phyloP scores from a whole-genome alignment of 92 coral and sea anemone genomes.

The Phenganax marumi region DNA sequence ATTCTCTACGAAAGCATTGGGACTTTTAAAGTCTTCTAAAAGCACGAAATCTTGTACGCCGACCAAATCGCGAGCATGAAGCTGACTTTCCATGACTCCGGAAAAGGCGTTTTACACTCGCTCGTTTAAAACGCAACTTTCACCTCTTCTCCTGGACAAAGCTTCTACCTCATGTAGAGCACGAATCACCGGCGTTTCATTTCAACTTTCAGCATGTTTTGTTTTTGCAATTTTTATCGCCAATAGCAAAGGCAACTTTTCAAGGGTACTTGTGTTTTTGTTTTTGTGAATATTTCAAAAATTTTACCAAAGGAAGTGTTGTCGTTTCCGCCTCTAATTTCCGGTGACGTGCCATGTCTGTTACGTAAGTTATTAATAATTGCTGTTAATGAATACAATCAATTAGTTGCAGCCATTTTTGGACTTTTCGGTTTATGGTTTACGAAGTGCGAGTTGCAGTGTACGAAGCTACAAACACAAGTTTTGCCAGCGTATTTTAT shows the following conservation, averaged over 20 bases:
- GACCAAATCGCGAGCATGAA: constrained; percentile 86
- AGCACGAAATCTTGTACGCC: constrained; percentile 98
- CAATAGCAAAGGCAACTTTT: constrained; percentile 31
- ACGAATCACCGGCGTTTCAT: not conserved
- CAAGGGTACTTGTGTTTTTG: not conserved
- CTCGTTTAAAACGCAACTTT: not conserved
- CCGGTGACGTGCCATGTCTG: constrained; percentile 19
- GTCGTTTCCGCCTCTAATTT: not conserved
- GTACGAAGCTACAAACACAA: no score
- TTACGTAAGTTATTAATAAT: not conserved
- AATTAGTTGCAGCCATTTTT: no score
- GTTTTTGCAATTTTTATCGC: not conserved
- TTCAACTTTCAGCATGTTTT: not conserved
- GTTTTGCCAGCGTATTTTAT: no score
- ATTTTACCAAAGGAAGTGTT: not conserved
- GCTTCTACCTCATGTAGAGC: not conserved
- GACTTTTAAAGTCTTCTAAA: constrained; percentile 84
- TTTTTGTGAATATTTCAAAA: not conserved
- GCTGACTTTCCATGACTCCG: constrained; percentile 79
- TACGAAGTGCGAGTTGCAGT: no score
- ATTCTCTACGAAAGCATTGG: constrained; percentile 90
- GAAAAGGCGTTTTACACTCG: not conserved
- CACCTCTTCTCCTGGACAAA: not conserved
- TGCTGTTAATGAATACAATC: no score
- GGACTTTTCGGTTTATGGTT: no score